phyloP scores from a whole-genome alignment of 2,797 vertebrate genomes.

The Rhinichthys osculus region DNA sequence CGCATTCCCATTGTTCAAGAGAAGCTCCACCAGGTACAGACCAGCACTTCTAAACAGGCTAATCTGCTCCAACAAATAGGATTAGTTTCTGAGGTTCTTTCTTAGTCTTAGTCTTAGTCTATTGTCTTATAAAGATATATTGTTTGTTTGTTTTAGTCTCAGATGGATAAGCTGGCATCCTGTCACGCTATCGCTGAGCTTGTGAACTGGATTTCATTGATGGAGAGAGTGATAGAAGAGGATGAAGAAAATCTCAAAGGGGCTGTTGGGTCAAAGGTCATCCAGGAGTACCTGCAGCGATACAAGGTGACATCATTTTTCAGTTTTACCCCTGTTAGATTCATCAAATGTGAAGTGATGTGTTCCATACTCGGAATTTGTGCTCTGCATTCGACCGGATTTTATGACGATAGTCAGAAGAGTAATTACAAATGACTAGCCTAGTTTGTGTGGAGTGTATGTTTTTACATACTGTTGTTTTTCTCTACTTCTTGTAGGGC shows the following conservation, averaged over 20 bases:
- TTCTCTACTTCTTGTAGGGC: conserved; percentile 77
- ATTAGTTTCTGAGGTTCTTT: conserved; percentile 54
- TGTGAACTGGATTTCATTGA: conserved; percentile 93
- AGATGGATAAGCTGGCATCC: conserved; percentile 96
- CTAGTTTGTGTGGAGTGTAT: background rate
- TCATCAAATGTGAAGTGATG: background rate
- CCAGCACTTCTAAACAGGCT: conserved; percentile 53
- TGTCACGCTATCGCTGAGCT: conserved; percentile 93
- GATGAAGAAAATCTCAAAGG: conserved; percentile 90
- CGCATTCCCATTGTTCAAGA: conserved; percentile 93
- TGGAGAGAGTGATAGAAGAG: conserved; percentile 91
- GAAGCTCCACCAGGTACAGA: conserved; percentile 94
- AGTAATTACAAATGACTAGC: background rate
- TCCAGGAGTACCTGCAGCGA: conserved; percentile 88
- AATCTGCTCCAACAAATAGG: conserved; percentile 59
- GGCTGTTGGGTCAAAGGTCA: conserved; percentile 84
- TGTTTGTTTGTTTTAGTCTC: conserved; percentile 79
- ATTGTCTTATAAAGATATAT: conserved; percentile 18
- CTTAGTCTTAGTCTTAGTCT: conserved; percentile 2
- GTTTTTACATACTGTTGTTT: background rate
- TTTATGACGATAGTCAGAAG: background rate
- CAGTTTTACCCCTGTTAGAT: background rate
- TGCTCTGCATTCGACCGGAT: background rate
- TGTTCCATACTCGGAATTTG: too few species aligned
- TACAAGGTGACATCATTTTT: conserved; percentile 85